phyloP scores from a whole-genome alignment of 35 echinoderm and acorn worm species.

The Apostichopus japonicus region DNA sequence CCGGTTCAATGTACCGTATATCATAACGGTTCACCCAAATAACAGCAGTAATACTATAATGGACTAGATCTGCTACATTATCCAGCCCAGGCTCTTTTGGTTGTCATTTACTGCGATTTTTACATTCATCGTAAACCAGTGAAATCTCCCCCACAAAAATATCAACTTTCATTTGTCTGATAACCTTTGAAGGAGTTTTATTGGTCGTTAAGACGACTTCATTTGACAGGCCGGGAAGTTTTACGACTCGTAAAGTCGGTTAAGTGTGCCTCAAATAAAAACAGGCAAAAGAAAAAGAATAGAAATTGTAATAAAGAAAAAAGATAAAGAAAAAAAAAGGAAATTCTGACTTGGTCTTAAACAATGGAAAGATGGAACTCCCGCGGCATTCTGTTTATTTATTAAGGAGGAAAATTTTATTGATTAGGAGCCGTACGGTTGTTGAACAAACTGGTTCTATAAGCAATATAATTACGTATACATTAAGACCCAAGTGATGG shows the following conservation, averaged over 20 bases:
- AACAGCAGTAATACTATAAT: neutral
- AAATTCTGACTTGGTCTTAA: neutral
- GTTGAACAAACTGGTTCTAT: neutral
- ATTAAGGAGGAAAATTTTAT: slow-evolving; percentile 8
- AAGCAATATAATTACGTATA: neutral
- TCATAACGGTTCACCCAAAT: too few relatives aligned
- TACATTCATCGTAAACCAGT: neutral
- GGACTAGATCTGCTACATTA: neutral
- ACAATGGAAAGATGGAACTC: neutral
- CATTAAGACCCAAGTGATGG: neutral
- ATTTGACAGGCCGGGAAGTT: slow-evolving; percentile 9
- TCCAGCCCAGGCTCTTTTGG: neutral
- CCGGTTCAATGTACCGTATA: too few relatives aligned
- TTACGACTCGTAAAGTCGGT: slow-evolving; percentile 16
- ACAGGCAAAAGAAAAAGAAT: neutral
- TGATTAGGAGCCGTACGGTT: neutral
- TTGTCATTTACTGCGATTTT: slow-evolving; percentile 28
- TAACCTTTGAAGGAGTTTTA: slow-evolving; percentile 12
- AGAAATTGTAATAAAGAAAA: too few relatives aligned
- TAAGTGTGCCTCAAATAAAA: slow-evolving; percentile 2
- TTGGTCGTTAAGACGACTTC: slow-evolving; percentile 5
- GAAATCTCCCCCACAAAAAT: neutral
- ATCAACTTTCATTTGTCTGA: neutral
- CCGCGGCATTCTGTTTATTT: slow-evolving; percentile 23
- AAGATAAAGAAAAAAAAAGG: too few relatives aligned